A percentile compares a stretch with the other conserved stretches of the same genome.
phyloP scores from a whole-genome alignment of 2,797 vertebrate genomes.

The Esox lucius region DNA sequence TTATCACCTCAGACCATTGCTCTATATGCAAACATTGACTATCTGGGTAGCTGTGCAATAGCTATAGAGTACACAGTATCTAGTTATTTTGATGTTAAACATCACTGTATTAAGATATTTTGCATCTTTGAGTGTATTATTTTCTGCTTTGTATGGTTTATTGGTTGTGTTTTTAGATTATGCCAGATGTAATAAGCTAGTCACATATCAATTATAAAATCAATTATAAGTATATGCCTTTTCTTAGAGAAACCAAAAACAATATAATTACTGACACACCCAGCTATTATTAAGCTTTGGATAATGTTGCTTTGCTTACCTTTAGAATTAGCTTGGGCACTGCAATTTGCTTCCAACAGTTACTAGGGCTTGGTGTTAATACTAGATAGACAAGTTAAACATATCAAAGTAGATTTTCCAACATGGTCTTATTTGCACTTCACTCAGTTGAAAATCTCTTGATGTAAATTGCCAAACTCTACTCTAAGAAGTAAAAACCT shows the following conservation, averaged over 20 bases:
- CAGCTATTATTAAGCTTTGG: slow-evolving; percentile 49
- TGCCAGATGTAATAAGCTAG: slow-evolving; percentile 48
- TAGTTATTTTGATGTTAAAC: slow-evolving; percentile 68
- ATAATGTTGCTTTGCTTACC: slow-evolving; percentile 70
- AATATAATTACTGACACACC: slow-evolving; percentile 25
- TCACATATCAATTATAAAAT: slow-evolving; percentile 42
- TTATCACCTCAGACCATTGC: slow-evolving; percentile 65
- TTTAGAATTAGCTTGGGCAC: slow-evolving; percentile 58
- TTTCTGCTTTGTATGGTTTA: slow-evolving; percentile 47
- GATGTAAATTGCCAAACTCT: slow-evolving; percentile 54
- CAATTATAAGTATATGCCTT: slow-evolving; percentile 54
- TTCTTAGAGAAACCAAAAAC: slow-evolving; percentile 45
- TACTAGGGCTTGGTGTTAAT: slow-evolving; percentile 42
- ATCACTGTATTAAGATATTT: slow-evolving; percentile 54
- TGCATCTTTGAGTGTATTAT: slow-evolving; percentile 41
- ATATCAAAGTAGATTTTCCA: slow-evolving; percentile 34
- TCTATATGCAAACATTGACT: slow-evolving; percentile 69
- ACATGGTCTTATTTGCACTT: slow-evolving; percentile 70
- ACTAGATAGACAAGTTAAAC: slow-evolving; percentile 22
- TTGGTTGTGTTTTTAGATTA: slow-evolving; percentile 47
- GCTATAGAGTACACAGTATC: slow-evolving; percentile 41
- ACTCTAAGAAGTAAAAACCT: slow-evolving; percentile 25
- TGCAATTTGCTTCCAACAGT: slow-evolving; percentile 36
- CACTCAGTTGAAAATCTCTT: slow-evolving; percentile 19
- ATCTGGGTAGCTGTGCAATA: slow-evolving; percentile 82